Evolutionary conservation across 2,113 vertebrate genomes (phyloP).

Genomic region (Lampris incognitus): DNA sequence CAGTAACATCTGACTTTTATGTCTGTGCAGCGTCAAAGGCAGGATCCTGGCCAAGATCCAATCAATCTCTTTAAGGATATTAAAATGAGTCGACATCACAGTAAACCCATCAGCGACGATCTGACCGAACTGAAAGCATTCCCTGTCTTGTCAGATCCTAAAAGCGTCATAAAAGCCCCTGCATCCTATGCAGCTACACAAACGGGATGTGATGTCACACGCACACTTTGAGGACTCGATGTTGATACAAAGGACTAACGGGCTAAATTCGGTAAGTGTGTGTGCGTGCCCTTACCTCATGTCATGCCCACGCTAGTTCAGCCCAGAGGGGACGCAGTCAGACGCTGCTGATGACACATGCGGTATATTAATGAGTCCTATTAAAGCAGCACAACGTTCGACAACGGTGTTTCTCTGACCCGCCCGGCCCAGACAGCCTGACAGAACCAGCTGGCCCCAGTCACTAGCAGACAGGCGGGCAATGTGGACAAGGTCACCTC

Average conservation of each 20-base stretch:
- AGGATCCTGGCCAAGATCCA: constrained; percentile 9
- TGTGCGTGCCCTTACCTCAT: constrained; percentile 56
- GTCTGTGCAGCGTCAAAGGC: neutral
- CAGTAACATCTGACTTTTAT: neutral
- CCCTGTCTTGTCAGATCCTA: neutral
- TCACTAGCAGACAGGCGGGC: constrained; percentile 50
- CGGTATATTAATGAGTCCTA: constrained; percentile 73
- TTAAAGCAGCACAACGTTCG: constrained; percentile 65
- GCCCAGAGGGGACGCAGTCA: constrained; percentile 61
- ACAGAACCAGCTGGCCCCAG: constrained; percentile 65
- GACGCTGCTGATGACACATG: constrained; percentile 63
- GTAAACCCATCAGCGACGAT: constrained; percentile 38
- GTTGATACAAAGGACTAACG: constrained; percentile 38
- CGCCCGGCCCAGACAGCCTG: constrained; percentile 56
- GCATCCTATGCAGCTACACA: neutral
- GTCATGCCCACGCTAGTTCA: constrained; percentile 51
- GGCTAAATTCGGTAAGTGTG: constrained; percentile 38
- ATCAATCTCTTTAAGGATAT: constrained; percentile 30
- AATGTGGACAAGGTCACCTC: constrained; percentile 61
- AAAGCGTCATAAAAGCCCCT: constrained; percentile 1
- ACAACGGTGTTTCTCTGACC: constrained; percentile 64
- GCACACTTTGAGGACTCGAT: constrained; percentile 18
- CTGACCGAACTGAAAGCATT: neutral
- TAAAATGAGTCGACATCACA: constrained; percentile 47
- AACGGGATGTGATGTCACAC: constrained; percentile 13